A percentile compares a stretch with the other conserved stretches of the same genome.
phyloP scores from a whole-genome alignment of 2,797 vertebrate genomes.

The Xerus rutilus region DNA sequence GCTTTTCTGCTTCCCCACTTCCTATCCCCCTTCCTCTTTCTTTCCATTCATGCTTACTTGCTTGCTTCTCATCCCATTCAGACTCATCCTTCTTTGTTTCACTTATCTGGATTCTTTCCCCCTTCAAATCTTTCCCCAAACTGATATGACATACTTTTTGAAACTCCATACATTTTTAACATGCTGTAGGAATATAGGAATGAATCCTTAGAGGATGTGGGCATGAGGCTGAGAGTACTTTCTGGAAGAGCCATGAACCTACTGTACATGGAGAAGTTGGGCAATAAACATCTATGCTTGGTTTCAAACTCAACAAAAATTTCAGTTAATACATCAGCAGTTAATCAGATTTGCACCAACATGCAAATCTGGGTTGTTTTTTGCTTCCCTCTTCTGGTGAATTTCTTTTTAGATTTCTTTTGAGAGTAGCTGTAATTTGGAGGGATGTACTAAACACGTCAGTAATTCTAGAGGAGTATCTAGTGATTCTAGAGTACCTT shows the following conservation, averaged over 20 bases:
- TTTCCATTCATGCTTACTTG: not conserved
- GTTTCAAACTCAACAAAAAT: not conserved
- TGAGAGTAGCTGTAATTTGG: not conserved
- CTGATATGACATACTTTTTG: not conserved
- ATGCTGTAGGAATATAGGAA: not conserved
- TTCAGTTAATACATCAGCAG: not conserved
- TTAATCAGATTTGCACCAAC: not conserved
- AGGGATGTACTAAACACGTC: not conserved
- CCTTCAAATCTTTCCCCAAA: not conserved
- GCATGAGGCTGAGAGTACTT: not conserved
- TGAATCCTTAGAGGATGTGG: not conserved
- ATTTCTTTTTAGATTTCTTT: not conserved
- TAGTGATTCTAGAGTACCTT: not conserved
- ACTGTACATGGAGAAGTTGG: not conserved
- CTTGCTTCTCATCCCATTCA: not conserved
- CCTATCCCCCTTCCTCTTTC: not conserved
- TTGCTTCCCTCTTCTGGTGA: constrained; percentile 23
- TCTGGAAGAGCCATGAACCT: not conserved
- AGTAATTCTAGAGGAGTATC: not conserved
- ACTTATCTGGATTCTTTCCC: not conserved
- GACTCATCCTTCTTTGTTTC: not conserved
- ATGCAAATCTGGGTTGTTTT: not conserved
- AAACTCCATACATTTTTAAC: not conserved
- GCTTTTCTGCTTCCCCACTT: not conserved
- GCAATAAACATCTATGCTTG: not conserved